Percentiles rank a stretch among this genome's conserved stretches.
Evolutionary conservation across 2,113 vertebrate species (phyloP).

Genomic region (Coracopsis vasa): DNA sequence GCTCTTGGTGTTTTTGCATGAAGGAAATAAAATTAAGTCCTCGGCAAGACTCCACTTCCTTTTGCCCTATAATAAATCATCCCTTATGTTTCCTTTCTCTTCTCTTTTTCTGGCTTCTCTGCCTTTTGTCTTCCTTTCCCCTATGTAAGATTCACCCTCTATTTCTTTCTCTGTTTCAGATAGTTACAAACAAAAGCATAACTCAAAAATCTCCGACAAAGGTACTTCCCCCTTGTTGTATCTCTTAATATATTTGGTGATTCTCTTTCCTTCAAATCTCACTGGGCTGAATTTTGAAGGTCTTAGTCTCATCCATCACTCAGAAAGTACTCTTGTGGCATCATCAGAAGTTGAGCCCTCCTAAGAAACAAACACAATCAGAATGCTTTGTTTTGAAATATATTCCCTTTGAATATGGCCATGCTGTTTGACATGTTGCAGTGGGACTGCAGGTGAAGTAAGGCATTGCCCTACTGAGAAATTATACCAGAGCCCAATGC

Average conservation of each 20-base stretch:
- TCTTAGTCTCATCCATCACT: neutral
- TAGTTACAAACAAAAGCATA: slow-evolving; percentile 89
- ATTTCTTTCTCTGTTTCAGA: slow-evolving; percentile 82
- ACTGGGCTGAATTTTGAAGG: neutral
- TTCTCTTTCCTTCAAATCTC: slow-evolving; percentile 33
- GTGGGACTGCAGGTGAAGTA: neutral
- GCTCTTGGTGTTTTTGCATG: slow-evolving; percentile 12
- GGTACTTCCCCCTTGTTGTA: slow-evolving; percentile 76
- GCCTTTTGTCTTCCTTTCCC: slow-evolving; percentile 15
- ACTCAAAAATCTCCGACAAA: slow-evolving; percentile 81
- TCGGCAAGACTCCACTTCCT: neutral
- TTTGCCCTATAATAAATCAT: slow-evolving; percentile 19
- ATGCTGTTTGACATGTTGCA: neutral
- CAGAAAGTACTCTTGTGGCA: neutral
- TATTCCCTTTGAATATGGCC: neutral
- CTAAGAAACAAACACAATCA: neutral
- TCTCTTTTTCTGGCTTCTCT: slow-evolving; percentile 19
- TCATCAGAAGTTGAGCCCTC: neutral
- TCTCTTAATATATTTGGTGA: slow-evolving; percentile 54
- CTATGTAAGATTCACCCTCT: slow-evolving; percentile 57
- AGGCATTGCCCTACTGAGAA: neutral
- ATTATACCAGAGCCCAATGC: neutral
- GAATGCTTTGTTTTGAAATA: neutral
- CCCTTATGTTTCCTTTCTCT: slow-evolving; percentile 8
- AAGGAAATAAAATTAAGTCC: slow-evolving; percentile 8